Evolutionary conservation across 1,140 invertebrate genomes (phyloP), one percentile per base, ranked within the genome.

Genomic region (Pachyrhynchus sulphureomaculatus): DNA sequence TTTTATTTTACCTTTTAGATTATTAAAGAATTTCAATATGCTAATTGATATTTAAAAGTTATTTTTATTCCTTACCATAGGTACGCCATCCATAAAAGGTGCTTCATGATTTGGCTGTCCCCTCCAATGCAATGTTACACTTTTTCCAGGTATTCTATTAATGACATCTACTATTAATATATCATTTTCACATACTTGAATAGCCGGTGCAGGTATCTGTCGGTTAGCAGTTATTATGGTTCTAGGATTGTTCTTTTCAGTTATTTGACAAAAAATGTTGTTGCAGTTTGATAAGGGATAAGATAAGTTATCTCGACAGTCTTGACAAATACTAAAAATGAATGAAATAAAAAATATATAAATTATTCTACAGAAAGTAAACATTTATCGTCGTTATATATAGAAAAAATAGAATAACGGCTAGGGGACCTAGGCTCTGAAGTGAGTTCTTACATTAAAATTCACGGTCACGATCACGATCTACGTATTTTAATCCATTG

Each of bases 141-240:
- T 82, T 66, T 91, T 86, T 1, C 87, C 86, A 2, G 84, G 83
- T 17, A 93, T 80, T 51, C 86, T 81, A 71, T 95, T 94, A 0
- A 88, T 82, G 0, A 95, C 86, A 75, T 93, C 90, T 0, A 94
- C 86, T 0, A 94, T 84, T 4, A 95, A 77, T 4, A 89, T 90
- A 70, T 95, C 92, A 68, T 91, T 90, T 72, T 92, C 83, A 65
- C 91, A 95, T 2, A 95, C 90, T 79, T 93, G 87, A 39, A 95
- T 90, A 4, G 83, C 75, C 0, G 93, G 92, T 0, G 91, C 92
- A 2, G 92, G 92, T 12, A 93, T 74, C 74, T 87, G 86, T 47
- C 90, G 80, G 76, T 96, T 95, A 1, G 89, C 89, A 0, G 88
- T 84, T 13, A 92, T 79, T 2, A 94, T 82, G 0, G 84, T 84